Evolutionary conservation across 2,888 invertebrate genomes (phyloP).

Genomic region (Halocaridina rubra): DNA sequence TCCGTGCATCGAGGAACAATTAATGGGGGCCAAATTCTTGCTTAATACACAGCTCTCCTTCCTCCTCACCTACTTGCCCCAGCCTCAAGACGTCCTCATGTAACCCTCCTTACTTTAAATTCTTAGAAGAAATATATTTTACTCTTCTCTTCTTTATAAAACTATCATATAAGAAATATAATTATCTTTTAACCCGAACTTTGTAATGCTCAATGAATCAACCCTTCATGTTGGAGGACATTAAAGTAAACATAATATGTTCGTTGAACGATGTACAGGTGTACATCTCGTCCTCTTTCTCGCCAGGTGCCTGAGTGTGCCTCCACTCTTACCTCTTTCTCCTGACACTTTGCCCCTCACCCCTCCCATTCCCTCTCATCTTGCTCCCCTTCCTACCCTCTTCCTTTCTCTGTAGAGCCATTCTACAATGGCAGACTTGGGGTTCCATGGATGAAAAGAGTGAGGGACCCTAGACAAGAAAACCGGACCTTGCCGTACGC

Average conservation of each 20-base stretch:
- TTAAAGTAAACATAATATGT: not conserved
- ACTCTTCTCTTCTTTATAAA: too few relatives aligned
- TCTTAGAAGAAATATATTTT: too few relatives aligned
- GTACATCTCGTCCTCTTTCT: too few relatives aligned
- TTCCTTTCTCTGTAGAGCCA: too few relatives aligned
- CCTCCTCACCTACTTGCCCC: not conserved
- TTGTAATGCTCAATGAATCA: too few relatives aligned
- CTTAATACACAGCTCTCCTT: not conserved
- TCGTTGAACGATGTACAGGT: not conserved
- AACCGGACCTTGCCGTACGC: conserved; percentile 4
- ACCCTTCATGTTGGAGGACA: not conserved
- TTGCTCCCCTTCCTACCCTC: not conserved
- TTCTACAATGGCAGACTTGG: too few relatives aligned
- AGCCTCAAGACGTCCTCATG: too few relatives aligned
- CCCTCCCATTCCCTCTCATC: not conserved
- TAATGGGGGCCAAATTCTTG: not conserved
- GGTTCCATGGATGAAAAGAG: not conserved
- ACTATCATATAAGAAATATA: too few relatives aligned
- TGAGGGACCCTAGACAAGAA: not conserved
- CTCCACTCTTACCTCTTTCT: not conserved
- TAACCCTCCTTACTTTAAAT: too few relatives aligned
- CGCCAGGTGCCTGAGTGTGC: not conserved
- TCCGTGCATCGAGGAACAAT: not conserved
- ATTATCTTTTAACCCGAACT: too few relatives aligned
- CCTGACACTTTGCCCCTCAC: too few relatives aligned